phyloP scores from a whole-genome alignment of 2,888 invertebrate genomes.

The Dryomyza anilis region DNA sequence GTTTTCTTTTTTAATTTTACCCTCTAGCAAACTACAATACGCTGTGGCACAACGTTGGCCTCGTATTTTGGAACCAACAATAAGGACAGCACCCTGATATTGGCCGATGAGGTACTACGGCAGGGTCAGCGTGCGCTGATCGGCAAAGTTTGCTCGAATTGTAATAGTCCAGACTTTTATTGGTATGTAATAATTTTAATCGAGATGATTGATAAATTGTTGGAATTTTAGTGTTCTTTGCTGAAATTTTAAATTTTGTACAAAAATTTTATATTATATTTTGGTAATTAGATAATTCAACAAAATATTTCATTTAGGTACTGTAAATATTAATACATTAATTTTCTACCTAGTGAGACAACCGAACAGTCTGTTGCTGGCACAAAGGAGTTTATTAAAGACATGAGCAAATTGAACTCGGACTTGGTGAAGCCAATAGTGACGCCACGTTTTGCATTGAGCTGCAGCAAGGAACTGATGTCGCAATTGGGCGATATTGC shows the following conservation, averaged over 20 bases:
- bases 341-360: slow-evolving; percentile 64
- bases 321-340: not conserved
- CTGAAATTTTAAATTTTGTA: not conserved
- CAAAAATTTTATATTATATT: not conserved
- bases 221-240: not conserved
- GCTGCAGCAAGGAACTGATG: slow-evolving; percentile 76
- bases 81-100: slow-evolving; percentile 69
- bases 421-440: slow-evolving; percentile 76
- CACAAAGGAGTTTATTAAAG: slow-evolving; percentile 69
- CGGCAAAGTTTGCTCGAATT: slow-evolving; percentile 73
- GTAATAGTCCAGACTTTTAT: slow-evolving; percentile 56
- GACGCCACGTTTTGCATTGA: slow-evolving; percentile 85
- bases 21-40: slow-evolving; percentile 72
- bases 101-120: slow-evolving; percentile 71
- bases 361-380: slow-evolving; percentile 68
- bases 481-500: slow-evolving; percentile 72
- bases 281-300: too few relatives aligned
- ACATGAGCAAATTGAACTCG: slow-evolving; percentile 64
- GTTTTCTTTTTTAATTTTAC: too few relatives aligned
- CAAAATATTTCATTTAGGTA: not conserved
- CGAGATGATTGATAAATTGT: too few relatives aligned
- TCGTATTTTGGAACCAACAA: slow-evolving; percentile 86
- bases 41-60: slow-evolving; percentile 85
- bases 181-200: slow-evolving; percentile 46
- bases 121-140: slow-evolving; percentile 82